Conservation (phyloP, 2,113 vertebrate genomes). For the Sterrhoptilus dennistouni region DNA sequence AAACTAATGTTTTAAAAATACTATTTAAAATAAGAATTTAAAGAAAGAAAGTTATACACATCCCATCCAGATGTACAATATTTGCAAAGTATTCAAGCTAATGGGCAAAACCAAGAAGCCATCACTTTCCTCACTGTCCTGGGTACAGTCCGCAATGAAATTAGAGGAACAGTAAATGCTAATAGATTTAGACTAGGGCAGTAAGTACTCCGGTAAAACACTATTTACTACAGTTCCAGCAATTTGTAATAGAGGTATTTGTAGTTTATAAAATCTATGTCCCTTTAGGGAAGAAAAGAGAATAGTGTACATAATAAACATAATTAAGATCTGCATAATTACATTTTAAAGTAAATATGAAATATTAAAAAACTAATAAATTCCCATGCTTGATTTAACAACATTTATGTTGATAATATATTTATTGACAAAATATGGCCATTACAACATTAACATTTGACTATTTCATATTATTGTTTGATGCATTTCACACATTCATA, state of each 20-base stretch:
- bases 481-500: background rate
- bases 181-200: background rate
- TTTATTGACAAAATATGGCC: background rate
- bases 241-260: background rate
- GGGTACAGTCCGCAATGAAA: background rate
- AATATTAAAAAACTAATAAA: background rate
- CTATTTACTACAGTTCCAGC: background rate
- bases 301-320: background rate
- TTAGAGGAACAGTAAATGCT: background rate
- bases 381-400: background rate
- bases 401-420: background rate
- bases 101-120: background rate
- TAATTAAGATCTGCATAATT: background rate
- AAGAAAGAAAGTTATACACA: rapidly evolving
- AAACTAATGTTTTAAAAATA: background rate
- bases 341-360: background rate
- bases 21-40: background rate
- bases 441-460: background rate
- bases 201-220: background rate
- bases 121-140: background rate
- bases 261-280: background rate
- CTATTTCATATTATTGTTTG: background rate
- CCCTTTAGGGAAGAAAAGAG: background rate
- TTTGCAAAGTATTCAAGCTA: background rate
- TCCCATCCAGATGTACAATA: background rate